These are phyloP conservation scores for Drosophila ercepeae DNA, from an alignment of 1,140 invertebrate genomes.

Conservation along the genomic window DNA sequence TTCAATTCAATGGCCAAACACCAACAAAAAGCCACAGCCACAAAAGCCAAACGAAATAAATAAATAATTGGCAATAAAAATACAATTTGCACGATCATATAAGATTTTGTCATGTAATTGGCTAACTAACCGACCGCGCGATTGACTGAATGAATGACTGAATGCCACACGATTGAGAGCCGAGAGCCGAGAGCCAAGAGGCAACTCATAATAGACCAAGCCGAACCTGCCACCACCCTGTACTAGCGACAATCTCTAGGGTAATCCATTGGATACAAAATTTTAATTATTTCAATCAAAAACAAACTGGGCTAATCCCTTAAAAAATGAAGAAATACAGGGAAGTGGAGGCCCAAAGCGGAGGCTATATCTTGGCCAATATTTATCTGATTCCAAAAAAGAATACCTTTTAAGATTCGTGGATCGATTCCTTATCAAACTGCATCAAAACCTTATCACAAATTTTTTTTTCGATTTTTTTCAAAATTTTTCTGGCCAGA, in stretches of 20 bases:
- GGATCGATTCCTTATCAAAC: no score
- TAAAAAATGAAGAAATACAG: not conserved
- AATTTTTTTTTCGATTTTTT: no score
- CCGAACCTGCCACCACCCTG: conserved; percentile 7
- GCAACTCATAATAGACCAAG: not conserved
- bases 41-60: conserved; percentile 75
- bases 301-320: no score
- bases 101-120: conserved; percentile 54
- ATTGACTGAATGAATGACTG: conserved; percentile 21
- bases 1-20: conserved; percentile 29
- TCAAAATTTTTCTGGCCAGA: no score
- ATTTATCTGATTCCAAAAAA: no score
- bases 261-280: no score
- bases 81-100: conserved; percentile 81
- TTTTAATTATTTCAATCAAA: no score
- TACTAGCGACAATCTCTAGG: no score
- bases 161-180: conserved; percentile 5
- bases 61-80: conserved; percentile 82
- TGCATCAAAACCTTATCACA: no score
- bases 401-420: no score
- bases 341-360: not conserved
- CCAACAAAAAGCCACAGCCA: conserved; percentile 26
- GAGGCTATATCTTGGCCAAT: no score
- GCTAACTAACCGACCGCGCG: conserved; percentile 28
- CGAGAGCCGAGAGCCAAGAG: not conserved